Conservation (phyloP, 1,140 invertebrate species). For the Ceratosolen fusciceps region DNA sequence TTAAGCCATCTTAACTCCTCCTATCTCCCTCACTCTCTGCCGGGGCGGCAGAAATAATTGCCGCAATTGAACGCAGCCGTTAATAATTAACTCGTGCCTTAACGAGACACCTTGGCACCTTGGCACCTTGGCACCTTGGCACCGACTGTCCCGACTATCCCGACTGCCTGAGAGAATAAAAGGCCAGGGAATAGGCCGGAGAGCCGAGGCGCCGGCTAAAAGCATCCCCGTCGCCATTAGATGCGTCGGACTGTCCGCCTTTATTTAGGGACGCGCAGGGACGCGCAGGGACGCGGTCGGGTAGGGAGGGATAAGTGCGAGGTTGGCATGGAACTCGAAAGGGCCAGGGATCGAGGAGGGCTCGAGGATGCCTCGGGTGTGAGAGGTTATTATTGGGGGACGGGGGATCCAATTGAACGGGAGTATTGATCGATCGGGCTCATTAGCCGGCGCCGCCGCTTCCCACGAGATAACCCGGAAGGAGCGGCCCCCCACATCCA, state of each 20-base stretch:
- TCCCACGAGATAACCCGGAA: background rate
- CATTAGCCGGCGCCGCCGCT: background rate
- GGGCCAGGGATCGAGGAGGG: background rate
- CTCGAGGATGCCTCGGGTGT: too few relatives aligned
- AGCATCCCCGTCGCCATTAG: slow-evolving; percentile 6
- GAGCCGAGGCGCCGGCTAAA: slow-evolving; percentile 10
- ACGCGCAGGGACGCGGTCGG: background rate
- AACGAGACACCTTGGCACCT: too few relatives aligned
- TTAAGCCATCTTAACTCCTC: too few relatives aligned
- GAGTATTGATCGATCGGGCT: slow-evolving; percentile 28
- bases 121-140: too few relatives aligned
- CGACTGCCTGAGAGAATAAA: too few relatives aligned
- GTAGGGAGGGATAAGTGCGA: background rate
- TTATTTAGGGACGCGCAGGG: slow-evolving; percentile 19
- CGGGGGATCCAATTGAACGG: background rate
- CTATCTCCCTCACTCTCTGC: too few relatives aligned
- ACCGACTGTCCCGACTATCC: too few relatives aligned
- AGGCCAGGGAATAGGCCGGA: background rate
- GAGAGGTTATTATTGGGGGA: too few relatives aligned
- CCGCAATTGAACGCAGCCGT: too few relatives aligned
- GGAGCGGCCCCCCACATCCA: background rate
- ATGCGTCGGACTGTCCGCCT: background rate
- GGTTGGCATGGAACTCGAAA: slow-evolving; percentile 23
- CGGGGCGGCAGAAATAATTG: too few relatives aligned
- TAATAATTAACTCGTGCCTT: too few relatives aligned